These are phyloP conservation scores for Pterophyllum scalare DNA, from an alignment of 2,113 vertebrate species.

Conservation along the genomic window DNA sequence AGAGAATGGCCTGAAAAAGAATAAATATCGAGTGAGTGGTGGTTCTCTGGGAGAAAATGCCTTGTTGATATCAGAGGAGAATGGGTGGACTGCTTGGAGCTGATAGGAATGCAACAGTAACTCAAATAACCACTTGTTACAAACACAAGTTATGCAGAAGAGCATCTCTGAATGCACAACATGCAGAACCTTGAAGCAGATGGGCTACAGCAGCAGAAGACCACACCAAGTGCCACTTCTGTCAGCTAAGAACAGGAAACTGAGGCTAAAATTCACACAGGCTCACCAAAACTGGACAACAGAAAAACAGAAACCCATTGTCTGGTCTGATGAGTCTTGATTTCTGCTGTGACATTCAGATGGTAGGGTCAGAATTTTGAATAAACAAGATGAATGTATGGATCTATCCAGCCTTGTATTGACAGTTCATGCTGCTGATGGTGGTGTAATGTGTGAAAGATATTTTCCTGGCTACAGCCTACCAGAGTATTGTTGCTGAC, in stretches of 20 bases:
- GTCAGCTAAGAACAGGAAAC: background rate
- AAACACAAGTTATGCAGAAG: background rate
- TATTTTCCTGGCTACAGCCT: too few species aligned
- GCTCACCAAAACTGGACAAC: background rate
- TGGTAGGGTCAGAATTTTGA: too few species aligned
- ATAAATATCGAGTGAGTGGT: background rate
- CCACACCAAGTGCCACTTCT: background rate
- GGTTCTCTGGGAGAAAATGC: background rate
- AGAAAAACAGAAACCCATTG: background rate
- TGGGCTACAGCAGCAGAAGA: background rate
- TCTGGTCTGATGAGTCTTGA: too few species aligned
- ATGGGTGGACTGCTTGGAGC: background rate
- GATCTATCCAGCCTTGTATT: too few species aligned
- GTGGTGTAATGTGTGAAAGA: too few species aligned
- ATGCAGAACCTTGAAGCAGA: background rate
- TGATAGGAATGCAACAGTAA: background rate
- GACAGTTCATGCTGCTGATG: too few species aligned
- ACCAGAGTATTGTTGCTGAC: too few species aligned
- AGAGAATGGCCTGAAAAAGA: background rate
- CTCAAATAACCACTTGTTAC: background rate
- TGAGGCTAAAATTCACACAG: background rate
- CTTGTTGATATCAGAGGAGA: background rate
- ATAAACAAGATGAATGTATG: too few species aligned
- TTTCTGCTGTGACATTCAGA: too few species aligned
- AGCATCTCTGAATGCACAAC: background rate